Base-by-base conservation (phyloP, 1,140 invertebrate genomes). In the Drepana arcuata region DNA sequence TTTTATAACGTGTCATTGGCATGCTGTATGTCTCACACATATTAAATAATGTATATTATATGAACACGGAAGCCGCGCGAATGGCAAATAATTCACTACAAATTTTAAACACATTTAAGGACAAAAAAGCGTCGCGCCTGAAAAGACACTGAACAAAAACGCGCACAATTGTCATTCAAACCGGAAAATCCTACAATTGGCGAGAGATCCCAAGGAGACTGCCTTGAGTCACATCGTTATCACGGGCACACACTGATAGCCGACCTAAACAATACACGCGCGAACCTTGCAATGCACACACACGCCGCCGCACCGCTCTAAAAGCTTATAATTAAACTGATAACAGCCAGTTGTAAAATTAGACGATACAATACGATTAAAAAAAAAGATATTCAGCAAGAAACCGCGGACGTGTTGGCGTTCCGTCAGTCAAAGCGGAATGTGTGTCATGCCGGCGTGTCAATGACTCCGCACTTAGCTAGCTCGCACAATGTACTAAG, bases 391-490 rank as follows among this genome's bases (percentile, higher is more conserved):
- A 37, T 46, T 52, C 53, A 52, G 51, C 60, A 57, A 62, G 58
- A 65, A 62, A 47, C 48, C 42, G 36, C 41, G 49, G 56, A 57
- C 60, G 60, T 66, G 57, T 48, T 52, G 49, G 40, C 51, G 55
- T 50, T 51, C 61, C 55, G 67, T 71, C 70, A 60, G 48, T 55
- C 48, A 41, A 11, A 18, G 37, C 51, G 49, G 68, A 80, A 80
- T 73, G 69, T 77, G 52, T 80, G 75, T 80, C 75, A 80, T 39
- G 50, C 44, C 49, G 60, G 30, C 42, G 64, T 63, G 75, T 80
- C 75, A 80, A 62, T 68, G 75, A 77, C 72, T 69, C 58, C 41
- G 24, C 10, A 26, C 24, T 10, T 26, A 26, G 24, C 24, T 7
- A 21, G 18, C 18, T 21, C 18, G 18, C 18, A 37, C 51, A 31